These are phyloP conservation scores for Stramonita haemastoma DNA, from an alignment of 2,888 invertebrate genomes.

Conservation along the genomic window DNA sequence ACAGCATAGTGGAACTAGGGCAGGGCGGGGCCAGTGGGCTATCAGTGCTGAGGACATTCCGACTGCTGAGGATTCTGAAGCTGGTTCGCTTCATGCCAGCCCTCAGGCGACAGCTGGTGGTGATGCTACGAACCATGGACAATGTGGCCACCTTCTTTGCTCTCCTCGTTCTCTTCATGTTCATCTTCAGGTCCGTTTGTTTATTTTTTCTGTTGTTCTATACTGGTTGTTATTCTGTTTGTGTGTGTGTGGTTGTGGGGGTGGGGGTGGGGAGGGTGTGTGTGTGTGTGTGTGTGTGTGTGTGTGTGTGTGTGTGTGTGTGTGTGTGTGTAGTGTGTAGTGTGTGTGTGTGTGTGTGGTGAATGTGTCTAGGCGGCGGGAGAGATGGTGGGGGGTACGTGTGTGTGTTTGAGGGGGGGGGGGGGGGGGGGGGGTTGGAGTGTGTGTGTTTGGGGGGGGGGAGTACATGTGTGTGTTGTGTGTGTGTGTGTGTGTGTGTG, in stretches of 20 bases:
- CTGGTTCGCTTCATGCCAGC: constrained; percentile 98
- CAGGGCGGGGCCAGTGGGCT: constrained; percentile 93
- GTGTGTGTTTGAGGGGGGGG: not conserved
- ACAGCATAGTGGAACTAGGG: constrained; percentile 80
- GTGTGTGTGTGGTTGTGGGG: not conserved
- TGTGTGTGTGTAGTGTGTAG: not conserved
- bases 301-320: not conserved
- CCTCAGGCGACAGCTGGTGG: constrained; percentile 95
- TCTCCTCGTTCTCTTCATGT: constrained; percentile 98
- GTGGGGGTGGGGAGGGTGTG: not conserved
- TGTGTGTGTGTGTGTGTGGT: not conserved
- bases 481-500: constrained; percentile 2
- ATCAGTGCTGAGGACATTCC: constrained; percentile 97
- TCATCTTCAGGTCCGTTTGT: constrained; percentile 96
- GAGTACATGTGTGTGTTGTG: not conserved
- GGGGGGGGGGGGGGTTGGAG: not conserved
- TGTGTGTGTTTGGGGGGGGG: not conserved
- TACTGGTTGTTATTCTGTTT: not conserved
- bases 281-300: not conserved
- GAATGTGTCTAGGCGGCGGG: no score
- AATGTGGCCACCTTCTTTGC: constrained; percentile 99
- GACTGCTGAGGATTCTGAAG: constrained; percentile 96
- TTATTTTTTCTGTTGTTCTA: not conserved
- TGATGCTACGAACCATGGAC: constrained; percentile 99
- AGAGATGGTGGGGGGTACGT: not conserved